Evolutionary conservation across 92 coral and sea anemone genomes (phyloP).

Genomic region (Meandrina meandrites): DNA sequence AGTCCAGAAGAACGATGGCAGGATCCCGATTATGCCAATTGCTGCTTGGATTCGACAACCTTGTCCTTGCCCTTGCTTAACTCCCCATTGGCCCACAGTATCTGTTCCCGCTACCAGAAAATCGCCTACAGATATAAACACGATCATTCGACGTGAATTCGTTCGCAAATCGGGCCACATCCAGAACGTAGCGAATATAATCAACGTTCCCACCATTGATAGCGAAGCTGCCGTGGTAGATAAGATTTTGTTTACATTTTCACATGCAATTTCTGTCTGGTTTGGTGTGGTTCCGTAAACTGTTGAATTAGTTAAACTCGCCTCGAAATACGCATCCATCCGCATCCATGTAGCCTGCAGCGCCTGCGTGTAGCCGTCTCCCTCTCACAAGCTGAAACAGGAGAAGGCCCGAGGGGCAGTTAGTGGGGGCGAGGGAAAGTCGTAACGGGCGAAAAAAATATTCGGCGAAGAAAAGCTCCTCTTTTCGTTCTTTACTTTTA

Average conservation of each 20-base stretch:
- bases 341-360: no score
- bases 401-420: no score
- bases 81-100: slow-evolving; percentile 39
- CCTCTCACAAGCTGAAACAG: no score
- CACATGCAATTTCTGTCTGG: slow-evolving; percentile 13
- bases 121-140: slow-evolving; percentile 70
- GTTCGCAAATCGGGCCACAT: slow-evolving; percentile 70
- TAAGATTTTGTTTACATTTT: slow-evolving; percentile 16
- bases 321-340: not conserved
- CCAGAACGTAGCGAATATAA: slow-evolving; percentile 55
- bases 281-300: not conserved
- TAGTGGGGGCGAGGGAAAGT: no score
- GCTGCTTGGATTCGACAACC: slow-evolving; percentile 58
- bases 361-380: no score
- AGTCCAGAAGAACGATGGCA: slow-evolving; percentile 95
- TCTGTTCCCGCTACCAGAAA: slow-evolving; percentile 49
- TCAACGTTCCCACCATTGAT: slow-evolving; percentile 59
- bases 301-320: not conserved
- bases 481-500: no score
- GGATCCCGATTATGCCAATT: slow-evolving; percentile 70
- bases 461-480: no score
- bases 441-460: no score
- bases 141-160: slow-evolving; percentile 57
- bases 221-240: slow-evolving; percentile 47
- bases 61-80: not conserved